Percentiles rank a stretch among this genome's conserved stretches.
Evolutionary conservation across 2,888 invertebrate species (phyloP).

Genomic region (Pedicia rivosa): DNA sequence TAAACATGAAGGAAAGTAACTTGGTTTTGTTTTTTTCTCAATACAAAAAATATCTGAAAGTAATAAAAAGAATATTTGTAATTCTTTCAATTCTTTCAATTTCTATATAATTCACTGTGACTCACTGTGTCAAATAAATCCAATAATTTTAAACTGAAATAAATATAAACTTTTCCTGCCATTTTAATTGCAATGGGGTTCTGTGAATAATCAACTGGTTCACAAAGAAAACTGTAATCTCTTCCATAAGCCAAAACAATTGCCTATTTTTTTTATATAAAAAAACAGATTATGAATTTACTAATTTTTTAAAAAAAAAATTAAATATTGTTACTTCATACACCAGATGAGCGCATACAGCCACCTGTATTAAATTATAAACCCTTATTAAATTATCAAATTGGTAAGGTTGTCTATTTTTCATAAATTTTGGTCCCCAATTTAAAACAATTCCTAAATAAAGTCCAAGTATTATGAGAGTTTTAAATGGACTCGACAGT

Average conservation of each 20-base stretch:
- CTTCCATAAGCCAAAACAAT: slow-evolving; percentile 9
- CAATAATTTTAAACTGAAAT: slow-evolving; percentile 49
- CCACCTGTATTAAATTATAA: slow-evolving; percentile 52
- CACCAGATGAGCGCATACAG: slow-evolving; percentile 37
- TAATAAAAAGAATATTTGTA: slow-evolving; percentile 4
- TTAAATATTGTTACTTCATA: slow-evolving; percentile 30
- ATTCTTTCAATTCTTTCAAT: too few relatives aligned
- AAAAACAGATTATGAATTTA: too few relatives aligned
- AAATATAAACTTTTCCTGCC: slow-evolving; percentile 37
- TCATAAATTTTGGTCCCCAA: slow-evolving; percentile 59
- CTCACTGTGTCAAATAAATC: slow-evolving; percentile 54
- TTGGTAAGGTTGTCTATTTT: slow-evolving; percentile 43
- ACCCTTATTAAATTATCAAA: slow-evolving; percentile 44
- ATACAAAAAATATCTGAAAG: slow-evolving; percentile 49
- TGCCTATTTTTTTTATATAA: not conserved
- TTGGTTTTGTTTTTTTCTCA: slow-evolving; percentile 67
- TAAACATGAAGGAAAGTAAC: slow-evolving; percentile 75
- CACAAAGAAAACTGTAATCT: slow-evolving; percentile 22
- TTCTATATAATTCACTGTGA: slow-evolving; percentile 5
- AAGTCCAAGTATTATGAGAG: slow-evolving; percentile 33
- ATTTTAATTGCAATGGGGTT: slow-evolving; percentile 28
- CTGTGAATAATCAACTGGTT: slow-evolving; percentile 18
- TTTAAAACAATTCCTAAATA: slow-evolving; percentile 56
- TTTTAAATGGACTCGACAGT: slow-evolving; percentile 47
- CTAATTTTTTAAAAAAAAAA: too few relatives aligned